phyloP scores from a whole-genome alignment of 2,888 invertebrate genomes.

The Melipona beecheii region DNA sequence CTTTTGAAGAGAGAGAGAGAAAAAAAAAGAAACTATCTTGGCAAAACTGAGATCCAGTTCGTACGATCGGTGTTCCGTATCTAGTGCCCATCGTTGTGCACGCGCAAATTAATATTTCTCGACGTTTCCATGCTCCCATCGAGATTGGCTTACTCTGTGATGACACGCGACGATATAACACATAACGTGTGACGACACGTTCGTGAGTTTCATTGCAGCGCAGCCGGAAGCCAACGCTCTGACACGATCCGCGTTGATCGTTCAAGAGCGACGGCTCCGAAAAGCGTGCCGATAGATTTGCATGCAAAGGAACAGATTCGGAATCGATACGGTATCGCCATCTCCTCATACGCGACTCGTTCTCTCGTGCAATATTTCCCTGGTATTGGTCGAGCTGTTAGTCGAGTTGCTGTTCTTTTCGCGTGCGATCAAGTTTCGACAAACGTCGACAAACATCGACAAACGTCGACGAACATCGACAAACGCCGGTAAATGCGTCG shows the following conservation, averaged over 20 bases:
- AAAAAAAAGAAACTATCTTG: background rate
- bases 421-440: background rate
- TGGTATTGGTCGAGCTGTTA: background rate
- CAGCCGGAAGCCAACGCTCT: background rate
- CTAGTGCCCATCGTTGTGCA: slow-evolving; percentile 14
- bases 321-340: slow-evolving; percentile 10
- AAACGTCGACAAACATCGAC: no score
- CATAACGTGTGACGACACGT: background rate
- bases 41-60: background rate
- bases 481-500: slow-evolving; percentile 4
- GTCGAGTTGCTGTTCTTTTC: background rate
- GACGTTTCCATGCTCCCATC: background rate
- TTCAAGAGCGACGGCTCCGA: background rate
- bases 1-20: background rate
- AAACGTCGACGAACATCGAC: no score
- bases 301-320: slow-evolving; percentile 37
- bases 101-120: background rate
- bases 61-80: background rate
- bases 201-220: background rate
- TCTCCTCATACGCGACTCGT: background rate
- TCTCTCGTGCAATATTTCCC: background rate
- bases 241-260: background rate
- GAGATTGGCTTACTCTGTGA: background rate
- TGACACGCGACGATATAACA: background rate
- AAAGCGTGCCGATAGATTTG: slow-evolving; percentile 5